A percentile compares a stretch with the other conserved stretches of the same genome.
Evolutionary conservation across 2,113 vertebrate species (phyloP).

Genomic region (Chauna torquata): DNA sequence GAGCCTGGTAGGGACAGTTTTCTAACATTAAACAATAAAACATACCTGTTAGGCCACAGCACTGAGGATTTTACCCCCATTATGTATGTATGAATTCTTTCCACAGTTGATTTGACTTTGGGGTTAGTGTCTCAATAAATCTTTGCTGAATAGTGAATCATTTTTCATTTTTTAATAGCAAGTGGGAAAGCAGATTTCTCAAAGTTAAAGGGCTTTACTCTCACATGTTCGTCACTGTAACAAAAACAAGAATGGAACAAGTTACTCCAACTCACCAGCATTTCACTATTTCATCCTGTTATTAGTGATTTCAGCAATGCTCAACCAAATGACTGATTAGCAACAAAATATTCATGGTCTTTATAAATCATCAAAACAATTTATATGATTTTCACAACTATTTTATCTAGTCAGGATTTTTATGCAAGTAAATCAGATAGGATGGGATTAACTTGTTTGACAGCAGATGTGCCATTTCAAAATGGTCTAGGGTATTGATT

Average conservation of each 20-base stretch:
- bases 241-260: not conserved
- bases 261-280: not conserved
- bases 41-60: not conserved
- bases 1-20: not conserved
- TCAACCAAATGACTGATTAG: not conserved
- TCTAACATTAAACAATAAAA: not conserved
- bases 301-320: not conserved
- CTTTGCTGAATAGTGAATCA: not conserved
- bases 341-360: not conserved
- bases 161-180: conserved; percentile 33
- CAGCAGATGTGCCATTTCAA: not conserved
- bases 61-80: not conserved
- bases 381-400: not conserved
- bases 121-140: conserved; percentile 16
- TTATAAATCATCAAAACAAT: not conserved
- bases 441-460: not conserved
- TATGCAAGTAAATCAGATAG: not conserved
- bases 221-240: not conserved
- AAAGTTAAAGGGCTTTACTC: not conserved
- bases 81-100: conserved; percentile 19
- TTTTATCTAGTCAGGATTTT: not conserved
- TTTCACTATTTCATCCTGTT: not conserved
- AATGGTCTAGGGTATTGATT: not conserved
- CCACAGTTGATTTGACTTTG: conserved; percentile 16
- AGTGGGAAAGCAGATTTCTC: not conserved